Base-by-base conservation (phyloP, 2,888 invertebrate genomes). In the Leucania comma region DNA sequence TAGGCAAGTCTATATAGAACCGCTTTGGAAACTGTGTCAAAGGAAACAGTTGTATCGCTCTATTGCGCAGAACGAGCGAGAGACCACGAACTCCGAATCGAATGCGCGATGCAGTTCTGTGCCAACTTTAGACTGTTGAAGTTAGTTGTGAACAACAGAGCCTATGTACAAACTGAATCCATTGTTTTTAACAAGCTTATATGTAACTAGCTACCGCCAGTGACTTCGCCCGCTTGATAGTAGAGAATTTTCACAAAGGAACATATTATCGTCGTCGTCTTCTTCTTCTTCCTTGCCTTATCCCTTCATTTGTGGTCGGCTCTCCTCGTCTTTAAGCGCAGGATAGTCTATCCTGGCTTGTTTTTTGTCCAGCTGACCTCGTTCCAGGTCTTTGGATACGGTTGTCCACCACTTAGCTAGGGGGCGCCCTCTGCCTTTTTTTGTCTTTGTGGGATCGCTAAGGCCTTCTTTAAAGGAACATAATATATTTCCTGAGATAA, bases 1-100 rank as follows among this genome's bases (percentile, higher is more conserved):
- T 48, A 4, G 38, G 26, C 9, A 38, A 64, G 17, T 29, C 12
- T 48, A 20, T n/a, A 17, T 42, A 72, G 38, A 61, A 42, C n/a
- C 51, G 10, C 10, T 73, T 51, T n/a, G 4, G n/a, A 42, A 64
- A 56, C 56, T 56, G 48, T 63, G 65, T 32, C 66, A 42, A 38
- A 8, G 48, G 5, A 50, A 32, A 56, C n/a, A 12, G 17, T 32
- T 29, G 14, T 4, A 35, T 56, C 35, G 42, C 20, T 48, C 26
- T 32, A 48, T 38, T 56, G 17, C 22, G 5, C 20, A 22, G 8
- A 35, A 20, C 75, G 32, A 32, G 10, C n/a, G 56, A 29, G 35
- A 20, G 20, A n/a, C 48, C 38, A 20, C 20, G 20, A 66, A 57
- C 38, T 66, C 32, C 8, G 66, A 32, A 66, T 72, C 8, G 56